Evolutionary conservation across 1,140 invertebrate species (phyloP), one percentile per base, ranked within the genome.

Genomic region (Hyles vespertilio): DNA sequence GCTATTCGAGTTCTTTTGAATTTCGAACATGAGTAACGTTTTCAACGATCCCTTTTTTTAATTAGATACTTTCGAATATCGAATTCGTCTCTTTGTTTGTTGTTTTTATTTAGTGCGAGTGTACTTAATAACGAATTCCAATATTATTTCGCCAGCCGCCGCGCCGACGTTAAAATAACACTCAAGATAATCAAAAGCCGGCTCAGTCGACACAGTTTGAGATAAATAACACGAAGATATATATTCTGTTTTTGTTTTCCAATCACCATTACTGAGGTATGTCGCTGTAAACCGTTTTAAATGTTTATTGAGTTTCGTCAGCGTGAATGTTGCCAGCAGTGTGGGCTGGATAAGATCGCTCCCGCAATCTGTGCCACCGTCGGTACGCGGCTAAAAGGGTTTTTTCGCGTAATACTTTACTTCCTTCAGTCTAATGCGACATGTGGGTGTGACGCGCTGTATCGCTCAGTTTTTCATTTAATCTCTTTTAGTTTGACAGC

Each of bases 291-390:
- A 63, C 55, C 63, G 54, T 77, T 73, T 77, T 69, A 70, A 74
- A 70, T 74, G 63, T 67, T 71, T 76, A 43, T 60, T 43, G 51
- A 36, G 47, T 72, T 67, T 58, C 58, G 36, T 58, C 12, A 68
- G 70, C 58, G 52, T 60, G 64, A 49, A 32, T 33, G 43, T 36
- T 84, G 79, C 74, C 77, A 83, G 76, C 62, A 70, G 79, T 70
- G 83, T 84, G 72, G 81, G 82, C 59, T 52, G 72, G 61, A 70
- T 69, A 67, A 70, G 58, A 71, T 65, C 65, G 36, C 52, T 61
- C 22, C 22, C 54, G 64, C 68, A 69, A 84, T 81, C 70, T 77
- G 64, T 81, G 79, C 73, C 79, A 74, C 71, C 79, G 80, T 66
- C 78, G 68, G 58, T 66, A 59, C 66, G 51, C 64, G 56, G 74